These are phyloP conservation scores for Drosophila stalkeri DNA, from an alignment of 2,888 invertebrate species.

Conservation along the genomic window DNA sequence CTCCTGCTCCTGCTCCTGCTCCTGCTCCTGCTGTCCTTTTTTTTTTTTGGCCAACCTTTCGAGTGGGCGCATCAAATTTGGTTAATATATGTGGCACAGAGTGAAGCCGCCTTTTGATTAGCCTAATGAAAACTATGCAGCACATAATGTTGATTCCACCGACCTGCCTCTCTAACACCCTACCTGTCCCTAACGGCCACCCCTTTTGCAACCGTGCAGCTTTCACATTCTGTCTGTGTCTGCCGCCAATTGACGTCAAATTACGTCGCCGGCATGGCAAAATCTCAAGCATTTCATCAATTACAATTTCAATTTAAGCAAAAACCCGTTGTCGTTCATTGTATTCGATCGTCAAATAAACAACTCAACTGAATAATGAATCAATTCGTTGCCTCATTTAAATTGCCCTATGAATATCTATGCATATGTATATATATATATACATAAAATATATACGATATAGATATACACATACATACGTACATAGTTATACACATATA, in stretches of 20 bases:
- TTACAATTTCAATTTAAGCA: conserved; percentile 83
- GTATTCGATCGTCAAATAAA: conserved; percentile 60
- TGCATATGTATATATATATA: neutral
- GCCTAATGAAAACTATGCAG: conserved; percentile 79
- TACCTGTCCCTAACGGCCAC: too few relatives aligned
- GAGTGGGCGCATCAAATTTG: conserved; percentile 64
- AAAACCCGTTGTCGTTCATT: conserved; percentile 48
- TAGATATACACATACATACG: neutral
- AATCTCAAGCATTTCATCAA: conserved; percentile 82
- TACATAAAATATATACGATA: neutral
- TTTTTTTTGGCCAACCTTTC: conserved; percentile 34
- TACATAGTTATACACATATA: neutral
- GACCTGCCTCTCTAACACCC: neutral
- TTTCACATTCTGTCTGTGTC: conserved; percentile 39
- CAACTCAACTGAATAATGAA: conserved; percentile 58
- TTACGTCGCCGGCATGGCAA: conserved; percentile 56
- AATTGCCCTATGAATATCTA: conserved; percentile 64
- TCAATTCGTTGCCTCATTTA: conserved; percentile 68
- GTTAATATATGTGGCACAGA: conserved; percentile 68
- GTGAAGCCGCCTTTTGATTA: conserved; percentile 71
- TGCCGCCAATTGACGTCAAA: conserved; percentile 77
- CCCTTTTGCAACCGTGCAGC: conserved; percentile 3
- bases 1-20: neutral
- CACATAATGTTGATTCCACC: conserved; percentile 31
- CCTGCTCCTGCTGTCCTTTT: neutral